Percentiles rank a stretch among this genome's conserved stretches.
Evolutionary conservation across 2,113 vertebrate species (phyloP).

Genomic region (Tautogolabrus adspersus): DNA sequence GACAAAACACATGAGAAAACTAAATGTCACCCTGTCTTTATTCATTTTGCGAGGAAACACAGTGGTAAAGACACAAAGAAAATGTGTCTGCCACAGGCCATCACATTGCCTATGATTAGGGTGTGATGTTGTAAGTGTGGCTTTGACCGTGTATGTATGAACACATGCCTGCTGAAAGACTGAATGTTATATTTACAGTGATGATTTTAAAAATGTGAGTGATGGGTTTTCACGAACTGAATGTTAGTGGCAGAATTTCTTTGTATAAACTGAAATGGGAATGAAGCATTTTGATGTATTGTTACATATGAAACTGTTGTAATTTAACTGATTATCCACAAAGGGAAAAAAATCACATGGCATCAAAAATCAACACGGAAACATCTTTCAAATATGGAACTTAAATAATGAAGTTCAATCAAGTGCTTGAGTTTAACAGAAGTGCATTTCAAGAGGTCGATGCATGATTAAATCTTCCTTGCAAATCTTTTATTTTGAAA

Average conservation of each 20-base stretch:
- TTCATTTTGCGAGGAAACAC: conserved; percentile 59
- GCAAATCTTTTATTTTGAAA: not conserved
- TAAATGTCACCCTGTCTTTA: conserved; percentile 81
- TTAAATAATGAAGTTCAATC: conserved; percentile 11
- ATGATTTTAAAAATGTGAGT: conserved; percentile 16
- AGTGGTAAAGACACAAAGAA: conserved; percentile 53
- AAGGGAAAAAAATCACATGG: not conserved
- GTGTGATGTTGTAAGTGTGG: conserved; percentile 45
- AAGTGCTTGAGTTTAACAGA: not conserved
- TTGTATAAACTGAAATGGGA: conserved; percentile 9
- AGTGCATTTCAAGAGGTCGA: not conserved
- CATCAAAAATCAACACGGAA: not conserved
- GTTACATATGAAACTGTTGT: not conserved
- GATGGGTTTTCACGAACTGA: conserved; percentile 28
- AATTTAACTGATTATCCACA: conserved; percentile 3
- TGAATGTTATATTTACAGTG: conserved; percentile 25
- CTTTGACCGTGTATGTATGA: conserved; percentile 43
- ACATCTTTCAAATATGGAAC: not conserved
- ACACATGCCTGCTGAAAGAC: conserved; percentile 55
- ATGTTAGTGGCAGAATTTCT: conserved; percentile 14
- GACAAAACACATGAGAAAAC: conserved; percentile 69
- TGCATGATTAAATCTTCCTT: not conserved
- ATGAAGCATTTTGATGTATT: conserved; percentile 1
- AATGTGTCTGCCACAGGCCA: conserved; percentile 54
- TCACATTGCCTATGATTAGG: conserved; percentile 49